Conservation (phyloP, 1,140 invertebrate species). For the Prorops nasuta region DNA sequence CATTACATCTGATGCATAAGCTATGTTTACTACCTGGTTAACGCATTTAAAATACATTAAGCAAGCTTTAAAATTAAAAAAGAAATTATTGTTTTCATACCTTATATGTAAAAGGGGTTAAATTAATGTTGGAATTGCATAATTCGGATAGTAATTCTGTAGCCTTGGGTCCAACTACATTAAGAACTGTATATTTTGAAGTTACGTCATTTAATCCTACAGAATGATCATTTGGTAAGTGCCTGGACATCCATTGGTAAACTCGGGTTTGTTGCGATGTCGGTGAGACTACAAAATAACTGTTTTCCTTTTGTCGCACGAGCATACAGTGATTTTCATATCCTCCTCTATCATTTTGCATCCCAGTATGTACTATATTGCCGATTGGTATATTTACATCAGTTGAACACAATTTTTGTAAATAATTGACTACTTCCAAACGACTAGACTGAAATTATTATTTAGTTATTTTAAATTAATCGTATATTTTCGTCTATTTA, state of each 20-base stretch:
- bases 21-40: constrained; percentile 71
- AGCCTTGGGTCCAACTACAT: constrained; percentile 80
- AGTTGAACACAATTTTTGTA: constrained; percentile 77
- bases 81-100: constrained; percentile 33
- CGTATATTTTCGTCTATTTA: no score
- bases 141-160: constrained; percentile 70
- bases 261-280: constrained; percentile 78
- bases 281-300: constrained; percentile 83
- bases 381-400: constrained; percentile 74
- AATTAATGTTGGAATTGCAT: constrained; percentile 67
- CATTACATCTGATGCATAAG: constrained; percentile 74
- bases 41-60: no score
- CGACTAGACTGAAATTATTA: constrained; percentile 58
- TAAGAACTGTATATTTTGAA: constrained; percentile 80
- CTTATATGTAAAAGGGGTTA: constrained; percentile 76
- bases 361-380: constrained; percentile 75
- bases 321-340: constrained; percentile 83
- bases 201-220: constrained; percentile 74
- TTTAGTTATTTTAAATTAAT: constrained; percentile 5
- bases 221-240: constrained; percentile 65
- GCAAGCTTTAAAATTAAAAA: not conserved
- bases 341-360: constrained; percentile 77
- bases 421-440: constrained; percentile 66
- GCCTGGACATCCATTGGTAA: constrained; percentile 69
- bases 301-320: constrained; percentile 67